These are phyloP conservation scores for Plumapathes pennacea DNA, from an alignment of 92 coral and sea anemone species.

Conservation along the genomic window DNA sequence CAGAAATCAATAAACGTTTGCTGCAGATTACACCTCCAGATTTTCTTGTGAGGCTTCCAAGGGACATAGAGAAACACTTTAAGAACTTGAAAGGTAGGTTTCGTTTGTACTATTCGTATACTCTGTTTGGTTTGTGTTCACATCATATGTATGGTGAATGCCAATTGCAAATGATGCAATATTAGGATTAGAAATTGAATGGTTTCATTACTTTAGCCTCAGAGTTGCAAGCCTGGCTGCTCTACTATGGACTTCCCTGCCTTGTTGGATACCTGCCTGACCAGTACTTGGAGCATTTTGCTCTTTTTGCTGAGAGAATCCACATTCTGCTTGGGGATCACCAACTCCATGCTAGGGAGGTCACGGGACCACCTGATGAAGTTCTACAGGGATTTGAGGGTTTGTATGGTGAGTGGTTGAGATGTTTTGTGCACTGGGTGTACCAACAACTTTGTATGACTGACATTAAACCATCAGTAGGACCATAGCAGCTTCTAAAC, in stretches of 20 bases:
- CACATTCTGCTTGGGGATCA: slow-evolving; percentile 50
- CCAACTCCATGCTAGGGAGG: slow-evolving; percentile 16
- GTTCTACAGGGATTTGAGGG: slow-evolving; percentile 45
- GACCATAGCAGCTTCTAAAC: too few relatives aligned
- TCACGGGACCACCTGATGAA: slow-evolving; percentile 29
- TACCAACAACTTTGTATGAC: too few relatives aligned
- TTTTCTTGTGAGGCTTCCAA: slow-evolving; percentile 36
- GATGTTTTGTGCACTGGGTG: too few relatives aligned
- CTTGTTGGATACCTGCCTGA: slow-evolving; percentile 41
- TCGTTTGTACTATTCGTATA: too few relatives aligned
- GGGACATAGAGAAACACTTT: slow-evolving; percentile 50
- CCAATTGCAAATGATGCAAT: too few relatives aligned
- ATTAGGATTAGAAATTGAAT: too few relatives aligned
- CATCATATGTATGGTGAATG: too few relatives aligned
- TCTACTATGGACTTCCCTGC: slow-evolving; percentile 54
- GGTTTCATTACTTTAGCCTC: slow-evolving; percentile 42
- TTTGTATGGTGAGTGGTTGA: slow-evolving; percentile 36
- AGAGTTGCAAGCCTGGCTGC: slow-evolving; percentile 64
- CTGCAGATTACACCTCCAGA: slow-evolving; percentile 54
- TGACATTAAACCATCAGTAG: too few relatives aligned
- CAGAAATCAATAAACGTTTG: slow-evolving; percentile 26
- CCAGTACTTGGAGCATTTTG: slow-evolving; percentile 45
- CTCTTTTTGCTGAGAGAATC: slow-evolving; percentile 40
- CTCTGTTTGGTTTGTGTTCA: too few relatives aligned
- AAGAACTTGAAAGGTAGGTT: slow-evolving; percentile 49